Percentiles rank a stretch among this genome's conserved stretches.
These are phyloP conservation scores for Arctopsyche grandis DNA, from an alignment of 1,140 invertebrate species.

Conservation along the genomic window DNA sequence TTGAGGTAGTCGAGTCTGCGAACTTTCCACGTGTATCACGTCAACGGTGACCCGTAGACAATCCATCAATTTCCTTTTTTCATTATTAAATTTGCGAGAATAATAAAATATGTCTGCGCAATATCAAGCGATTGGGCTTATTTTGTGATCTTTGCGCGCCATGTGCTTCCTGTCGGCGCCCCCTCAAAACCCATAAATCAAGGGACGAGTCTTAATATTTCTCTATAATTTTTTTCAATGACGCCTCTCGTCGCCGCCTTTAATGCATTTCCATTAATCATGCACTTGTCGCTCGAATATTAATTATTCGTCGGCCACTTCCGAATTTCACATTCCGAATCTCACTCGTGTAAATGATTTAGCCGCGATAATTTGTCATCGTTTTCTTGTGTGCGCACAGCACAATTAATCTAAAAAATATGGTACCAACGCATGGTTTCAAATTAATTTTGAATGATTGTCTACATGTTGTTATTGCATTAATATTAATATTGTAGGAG, in stretches of 20 bases:
- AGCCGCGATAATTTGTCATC: conserved; percentile 24
- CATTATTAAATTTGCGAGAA: conserved; percentile 43
- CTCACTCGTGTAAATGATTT: conserved; percentile 5
- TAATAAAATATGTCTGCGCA: conserved; percentile 48
- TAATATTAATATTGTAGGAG: too few relatives aligned
- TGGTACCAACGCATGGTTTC: too few relatives aligned
- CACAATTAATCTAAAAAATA: too few relatives aligned
- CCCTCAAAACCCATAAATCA: conserved; percentile 16
- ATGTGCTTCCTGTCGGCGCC: conserved; percentile 1
- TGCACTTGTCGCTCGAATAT: conserved; percentile 28
- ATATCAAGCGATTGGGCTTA: conserved; percentile 18
- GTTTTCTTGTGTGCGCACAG: not conserved
- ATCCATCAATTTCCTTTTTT: conserved; percentile 48
- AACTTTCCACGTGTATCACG: too few relatives aligned
- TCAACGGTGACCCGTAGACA: not conserved
- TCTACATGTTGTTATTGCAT: too few relatives aligned
- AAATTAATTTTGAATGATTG: too few relatives aligned
- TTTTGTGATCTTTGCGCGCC: conserved; percentile 6
- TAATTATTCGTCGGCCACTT: conserved; percentile 3
- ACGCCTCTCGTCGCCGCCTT: conserved; percentile 7
- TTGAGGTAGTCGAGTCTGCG: too few relatives aligned
- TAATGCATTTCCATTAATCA: conserved; percentile 37
- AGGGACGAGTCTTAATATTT: conserved; percentile 32
- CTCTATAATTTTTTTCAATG: conserved; percentile 27
- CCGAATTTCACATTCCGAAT: not conserved